phyloP scores from a whole-genome alignment of 2,113 vertebrate genomes.

The Archocentrus centrarchus region DNA sequence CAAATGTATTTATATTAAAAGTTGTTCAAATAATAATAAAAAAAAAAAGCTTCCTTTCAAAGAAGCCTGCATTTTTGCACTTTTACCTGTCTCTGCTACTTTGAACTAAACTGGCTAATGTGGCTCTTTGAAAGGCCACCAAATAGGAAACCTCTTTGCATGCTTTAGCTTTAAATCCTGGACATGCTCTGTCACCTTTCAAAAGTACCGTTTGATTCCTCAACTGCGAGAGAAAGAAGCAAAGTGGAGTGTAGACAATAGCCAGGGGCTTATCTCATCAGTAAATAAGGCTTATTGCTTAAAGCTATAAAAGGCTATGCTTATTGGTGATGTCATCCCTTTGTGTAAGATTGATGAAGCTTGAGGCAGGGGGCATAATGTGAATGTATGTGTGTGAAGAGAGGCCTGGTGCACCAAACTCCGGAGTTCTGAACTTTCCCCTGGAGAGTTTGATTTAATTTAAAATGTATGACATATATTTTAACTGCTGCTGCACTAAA shows the following conservation, averaged over 20 bases:
- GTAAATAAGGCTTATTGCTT: slow-evolving; percentile 89
- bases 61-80: slow-evolving; percentile 3
- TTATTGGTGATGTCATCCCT: slow-evolving; percentile 90
- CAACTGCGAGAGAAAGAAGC: slow-evolving; percentile 81
- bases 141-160: slow-evolving; percentile 81
- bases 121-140: slow-evolving; percentile 66
- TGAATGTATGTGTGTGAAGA: slow-evolving; percentile 52
- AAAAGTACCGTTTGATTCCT: slow-evolving; percentile 87
- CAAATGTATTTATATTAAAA: not conserved
- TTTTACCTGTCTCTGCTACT: slow-evolving; percentile 59
- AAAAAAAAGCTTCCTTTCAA: not conserved
- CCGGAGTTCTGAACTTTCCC: slow-evolving; percentile 67
- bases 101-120: slow-evolving; percentile 70
- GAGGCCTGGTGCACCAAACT: slow-evolving; percentile 52
- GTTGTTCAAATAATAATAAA: not conserved
- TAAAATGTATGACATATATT: slow-evolving; percentile 80
- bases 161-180: slow-evolving; percentile 84
- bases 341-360: slow-evolving; percentile 83
- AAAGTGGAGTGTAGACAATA: slow-evolving; percentile 86
- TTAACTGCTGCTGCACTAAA: slow-evolving; percentile 67
- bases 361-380: slow-evolving; percentile 72
- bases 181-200: slow-evolving; percentile 88
- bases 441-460: slow-evolving; percentile 73
- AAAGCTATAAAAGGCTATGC: slow-evolving; percentile 82
- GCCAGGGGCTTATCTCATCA: slow-evolving; percentile 87